Evolutionary conservation across 2,797 vertebrate species (phyloP), one percentile per base, ranked within the genome.

Genomic region (Malurus leucopterus): DNA sequence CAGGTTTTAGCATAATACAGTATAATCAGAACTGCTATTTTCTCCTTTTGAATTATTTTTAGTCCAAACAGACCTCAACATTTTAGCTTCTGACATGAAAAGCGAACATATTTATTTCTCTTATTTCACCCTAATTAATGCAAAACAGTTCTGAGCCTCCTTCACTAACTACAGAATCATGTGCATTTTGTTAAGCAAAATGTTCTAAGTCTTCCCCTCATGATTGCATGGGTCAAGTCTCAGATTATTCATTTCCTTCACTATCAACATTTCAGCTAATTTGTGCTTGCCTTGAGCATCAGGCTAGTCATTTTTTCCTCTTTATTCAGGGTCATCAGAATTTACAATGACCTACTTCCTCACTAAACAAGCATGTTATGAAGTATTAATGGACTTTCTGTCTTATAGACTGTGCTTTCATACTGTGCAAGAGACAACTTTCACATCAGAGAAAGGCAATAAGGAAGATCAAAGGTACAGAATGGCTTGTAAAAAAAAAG

Each of bases 311-410:
- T 46, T 73, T 77, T 70, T 38, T 43, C 20, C 12, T 74, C 36
- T 76, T 74, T 75, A 69, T 72, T 90, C 70, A 59, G 84, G 72
- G 62, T 85, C 87, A 86, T 72, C 65, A 85, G 76, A 90, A 89
- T 91, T 92, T 81, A 75, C 59, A 84, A 18, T 61, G 44, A 87
- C 89, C 78, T 93, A 87, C 32, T 92, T 93, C 53, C 36, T 88
- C 55, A 61, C 69, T 72, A 88, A 94, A 94, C 46, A 95, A 81
- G 80, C 38, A 65, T 38, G 36, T 53, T 75, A 63, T 55, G 68
- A 87, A 86, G 59, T 44, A 72, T 81, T 81, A 88, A 92, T 67
- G 53, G 67, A 58, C 89, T 78, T 86, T 86, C 59, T 88, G 51
- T 88, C 54, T 82, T 47, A 64, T 1, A 68, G 40, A 50, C 26